Conservation (phyloP, 2,797 vertebrate genomes). For the Lerista edwardsae region DNA sequence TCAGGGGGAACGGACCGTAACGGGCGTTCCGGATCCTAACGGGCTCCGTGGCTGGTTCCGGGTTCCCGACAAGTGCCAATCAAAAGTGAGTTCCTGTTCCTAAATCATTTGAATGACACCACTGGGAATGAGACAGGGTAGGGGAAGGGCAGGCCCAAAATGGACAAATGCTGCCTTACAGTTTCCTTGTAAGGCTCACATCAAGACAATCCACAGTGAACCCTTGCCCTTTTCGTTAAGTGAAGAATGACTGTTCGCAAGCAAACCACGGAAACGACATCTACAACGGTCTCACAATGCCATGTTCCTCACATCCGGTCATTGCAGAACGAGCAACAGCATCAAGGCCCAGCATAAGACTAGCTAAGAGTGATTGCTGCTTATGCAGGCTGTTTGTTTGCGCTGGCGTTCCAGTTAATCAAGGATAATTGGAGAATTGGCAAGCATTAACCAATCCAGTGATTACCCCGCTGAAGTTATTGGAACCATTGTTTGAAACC, state of each 20-base stretch:
- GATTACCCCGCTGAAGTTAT: slow-evolving; percentile 51
- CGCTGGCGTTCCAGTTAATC: slow-evolving; percentile 51
- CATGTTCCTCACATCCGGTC: not conserved
- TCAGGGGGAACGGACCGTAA: too few relatives aligned
- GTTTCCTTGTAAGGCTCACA: too few relatives aligned
- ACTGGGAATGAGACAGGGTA: too few relatives aligned
- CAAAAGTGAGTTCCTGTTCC: too few relatives aligned
- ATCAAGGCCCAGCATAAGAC: not conserved
- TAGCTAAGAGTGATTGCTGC: slow-evolving; percentile 25
- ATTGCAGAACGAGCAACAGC: not conserved
- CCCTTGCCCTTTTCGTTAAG: not conserved
- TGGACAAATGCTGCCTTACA: too few relatives aligned
- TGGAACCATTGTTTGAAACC: slow-evolving; percentile 39
- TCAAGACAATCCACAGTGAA: not conserved
- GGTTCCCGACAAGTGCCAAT: too few relatives aligned
- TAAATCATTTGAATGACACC: too few relatives aligned
- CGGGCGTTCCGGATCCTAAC: too few relatives aligned
- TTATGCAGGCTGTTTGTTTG: slow-evolving; percentile 48
- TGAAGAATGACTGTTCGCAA: not conserved
- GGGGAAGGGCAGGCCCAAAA: too few relatives aligned
- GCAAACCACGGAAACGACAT: not conserved
- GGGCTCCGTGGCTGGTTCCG: too few relatives aligned
- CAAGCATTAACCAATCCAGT: slow-evolving; percentile 38
- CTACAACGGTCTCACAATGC: not conserved
- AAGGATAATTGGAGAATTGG: slow-evolving; percentile 49